Base-by-base conservation (phyloP, 2,113 vertebrate genomes). In the Polypterus senegalus region DNA sequence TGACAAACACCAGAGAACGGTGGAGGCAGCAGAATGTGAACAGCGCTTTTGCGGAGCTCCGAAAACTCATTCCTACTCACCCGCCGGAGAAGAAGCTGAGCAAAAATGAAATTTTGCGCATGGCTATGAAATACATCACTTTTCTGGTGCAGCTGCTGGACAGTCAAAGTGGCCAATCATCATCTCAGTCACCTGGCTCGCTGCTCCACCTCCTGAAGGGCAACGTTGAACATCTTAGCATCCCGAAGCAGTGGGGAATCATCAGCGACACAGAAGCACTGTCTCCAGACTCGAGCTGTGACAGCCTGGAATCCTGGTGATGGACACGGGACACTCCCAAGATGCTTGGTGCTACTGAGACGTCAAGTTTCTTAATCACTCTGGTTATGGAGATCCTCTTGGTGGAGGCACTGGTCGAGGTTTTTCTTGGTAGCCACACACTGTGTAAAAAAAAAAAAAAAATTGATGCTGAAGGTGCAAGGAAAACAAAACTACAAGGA, bases 21-120 rank as follows among this genome's bases (percentile, higher is more conserved):
- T 98, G 96, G 94, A 89, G 96, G 64, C 96, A 98, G 76, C 96
- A 97, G 75, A 97, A 94, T 1, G 96, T 98, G 63, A 98, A 98
- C 83, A 93, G 85, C 0, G 96, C 96, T 67, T 98, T 98, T 44
- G 87, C 93, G 3, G 97, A 90, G 73, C 85, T 99, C 64, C 83
- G 96, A 63, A 97, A 97, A 73, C 92, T 99, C 58, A 94, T 99
- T 65, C 96, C 96, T 47, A 99, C 94, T 0, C 94, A 97, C 59
- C 96, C 96, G 0, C 96, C 96, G 0, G 96, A 99, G 77, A 99
- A 97, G 78, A 98, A 99, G 63, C 86, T 99, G 72, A 99, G 96
- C 86, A 99, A 99, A 79, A 99, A 97, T 0, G 96, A 99, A 80
- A 99, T 97, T 0, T 88, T 99, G 43, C 89, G 96, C 2, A 73